Evolutionary conservation across 2,888 invertebrate genomes (phyloP).

Genomic region (Plebejus melissa): DNA sequence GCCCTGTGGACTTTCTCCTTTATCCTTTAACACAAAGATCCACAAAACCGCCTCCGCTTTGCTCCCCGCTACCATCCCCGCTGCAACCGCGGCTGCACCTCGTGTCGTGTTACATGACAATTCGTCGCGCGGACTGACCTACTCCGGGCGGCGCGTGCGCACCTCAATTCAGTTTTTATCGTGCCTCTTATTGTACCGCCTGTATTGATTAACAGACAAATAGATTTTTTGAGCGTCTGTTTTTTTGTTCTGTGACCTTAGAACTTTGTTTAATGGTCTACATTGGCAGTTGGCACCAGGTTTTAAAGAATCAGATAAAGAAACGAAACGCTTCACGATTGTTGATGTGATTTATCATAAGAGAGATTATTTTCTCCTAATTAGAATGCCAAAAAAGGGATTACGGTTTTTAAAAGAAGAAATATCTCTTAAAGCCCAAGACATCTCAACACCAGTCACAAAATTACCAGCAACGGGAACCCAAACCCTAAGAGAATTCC

Average conservation of each 20-base stretch:
- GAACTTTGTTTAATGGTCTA: not conserved
- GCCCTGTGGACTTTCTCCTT: not conserved
- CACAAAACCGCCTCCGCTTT: slow-evolving; percentile 21
- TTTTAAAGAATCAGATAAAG: not conserved
- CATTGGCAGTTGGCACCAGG: not conserved
- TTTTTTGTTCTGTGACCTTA: slow-evolving; percentile 6
- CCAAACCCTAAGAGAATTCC: not conserved
- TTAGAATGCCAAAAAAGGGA: too few species aligned
- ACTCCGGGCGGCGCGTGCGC: slow-evolving; percentile 54
- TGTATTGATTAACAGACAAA: slow-evolving; percentile 8
- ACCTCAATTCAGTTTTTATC: slow-evolving; percentile 38
- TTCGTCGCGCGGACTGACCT: slow-evolving; percentile 63
- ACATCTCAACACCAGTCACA: not conserved
- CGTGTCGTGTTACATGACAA: slow-evolving; percentile 52
- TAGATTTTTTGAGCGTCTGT: not conserved
- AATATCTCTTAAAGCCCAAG: too few species aligned
- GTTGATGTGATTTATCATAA: not conserved
- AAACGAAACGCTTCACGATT: not conserved
- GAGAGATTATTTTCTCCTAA: too few species aligned
- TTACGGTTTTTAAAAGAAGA: not conserved
- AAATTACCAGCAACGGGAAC: not conserved
- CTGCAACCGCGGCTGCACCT: slow-evolving; percentile 43
- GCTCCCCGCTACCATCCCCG: slow-evolving; percentile 31
- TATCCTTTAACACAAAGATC: too few species aligned
- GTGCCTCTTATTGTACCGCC: slow-evolving; percentile 30